Evolutionary conservation across 2,888 invertebrate species (phyloP).

Genomic region (Epinotia ramella): DNA sequence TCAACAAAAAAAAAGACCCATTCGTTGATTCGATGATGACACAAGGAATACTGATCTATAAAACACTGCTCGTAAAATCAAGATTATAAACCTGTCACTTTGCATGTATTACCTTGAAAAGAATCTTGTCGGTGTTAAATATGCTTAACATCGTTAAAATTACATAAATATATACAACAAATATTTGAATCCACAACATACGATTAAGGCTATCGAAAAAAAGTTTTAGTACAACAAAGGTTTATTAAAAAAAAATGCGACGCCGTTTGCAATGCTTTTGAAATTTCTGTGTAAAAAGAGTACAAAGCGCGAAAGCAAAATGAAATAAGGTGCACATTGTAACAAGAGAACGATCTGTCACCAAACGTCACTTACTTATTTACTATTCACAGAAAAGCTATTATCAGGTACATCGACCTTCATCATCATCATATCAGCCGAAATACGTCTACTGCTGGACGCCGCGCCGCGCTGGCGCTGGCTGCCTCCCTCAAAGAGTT

Average conservation of each 20-base stretch:
- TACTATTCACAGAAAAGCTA: too few species aligned
- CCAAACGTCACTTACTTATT: conserved; percentile 52
- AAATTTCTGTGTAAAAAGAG: conserved; percentile 30
- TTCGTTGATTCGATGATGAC: conserved; percentile 8
- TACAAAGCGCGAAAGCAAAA: conserved; percentile 54
- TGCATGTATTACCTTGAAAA: conserved; percentile 9
- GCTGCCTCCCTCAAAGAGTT: too few species aligned
- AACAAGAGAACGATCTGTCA: conserved; percentile 53
- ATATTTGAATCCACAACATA: not conserved
- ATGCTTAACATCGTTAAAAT: conserved; percentile 3
- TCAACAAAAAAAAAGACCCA: too few species aligned
- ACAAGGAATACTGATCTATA: conserved; percentile 29
- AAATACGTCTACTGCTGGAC: too few species aligned
- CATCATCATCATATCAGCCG: too few species aligned
- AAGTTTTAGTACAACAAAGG: not conserved
- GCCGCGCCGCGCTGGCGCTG: too few species aligned
- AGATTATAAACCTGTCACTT: conserved; percentile 5
- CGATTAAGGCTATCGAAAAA: not conserved
- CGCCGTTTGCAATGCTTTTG: conserved; percentile 27
- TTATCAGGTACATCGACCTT: too few species aligned
- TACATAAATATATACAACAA: not conserved
- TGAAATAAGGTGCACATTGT: conserved; percentile 60
- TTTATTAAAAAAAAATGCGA: conserved; percentile 16
- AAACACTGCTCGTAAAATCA: conserved; percentile 4
- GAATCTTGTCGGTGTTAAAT: conserved; percentile 17